A percentile compares a stretch with the other conserved stretches of the same genome.
phyloP scores from a whole-genome alignment of 2,113 vertebrate genomes.

The Bos javanicus region DNA sequence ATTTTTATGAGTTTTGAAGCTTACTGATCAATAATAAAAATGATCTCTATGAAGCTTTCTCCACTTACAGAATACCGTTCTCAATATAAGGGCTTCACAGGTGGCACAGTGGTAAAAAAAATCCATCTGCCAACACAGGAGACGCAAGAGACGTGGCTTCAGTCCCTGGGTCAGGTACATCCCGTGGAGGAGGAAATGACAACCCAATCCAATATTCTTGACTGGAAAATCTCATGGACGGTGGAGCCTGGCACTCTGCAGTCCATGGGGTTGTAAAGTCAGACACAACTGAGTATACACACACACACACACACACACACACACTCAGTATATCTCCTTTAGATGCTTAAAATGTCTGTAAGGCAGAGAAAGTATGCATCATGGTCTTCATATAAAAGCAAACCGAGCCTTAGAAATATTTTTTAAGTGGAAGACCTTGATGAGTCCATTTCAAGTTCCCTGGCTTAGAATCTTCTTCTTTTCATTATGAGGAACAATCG shows the following conservation, averaged over 20 bases:
- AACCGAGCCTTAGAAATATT: neutral
- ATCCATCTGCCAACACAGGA: neutral
- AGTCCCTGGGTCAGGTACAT: neutral
- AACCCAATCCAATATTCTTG: neutral
- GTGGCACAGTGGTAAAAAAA: neutral
- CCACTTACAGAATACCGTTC: neutral
- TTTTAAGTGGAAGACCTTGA: neutral
- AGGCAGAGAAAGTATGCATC: neutral
- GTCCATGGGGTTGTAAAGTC: neutral
- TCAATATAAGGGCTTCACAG: neutral
- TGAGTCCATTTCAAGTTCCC: neutral
- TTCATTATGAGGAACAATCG: neutral
- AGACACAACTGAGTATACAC: neutral
- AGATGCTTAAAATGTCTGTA: neutral
- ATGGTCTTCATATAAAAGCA: neutral
- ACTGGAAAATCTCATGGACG: neutral
- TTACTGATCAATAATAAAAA: neutral
- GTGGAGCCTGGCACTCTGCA: neutral
- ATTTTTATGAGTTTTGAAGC: neutral
- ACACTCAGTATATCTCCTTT: neutral
- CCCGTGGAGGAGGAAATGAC: neutral
- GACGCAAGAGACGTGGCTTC: neutral
- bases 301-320: neutral
- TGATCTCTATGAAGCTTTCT: neutral
- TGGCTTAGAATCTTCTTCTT: neutral